Base-by-base conservation (phyloP, 2,797 vertebrate genomes). In the Austrolebias charrua region DNA sequence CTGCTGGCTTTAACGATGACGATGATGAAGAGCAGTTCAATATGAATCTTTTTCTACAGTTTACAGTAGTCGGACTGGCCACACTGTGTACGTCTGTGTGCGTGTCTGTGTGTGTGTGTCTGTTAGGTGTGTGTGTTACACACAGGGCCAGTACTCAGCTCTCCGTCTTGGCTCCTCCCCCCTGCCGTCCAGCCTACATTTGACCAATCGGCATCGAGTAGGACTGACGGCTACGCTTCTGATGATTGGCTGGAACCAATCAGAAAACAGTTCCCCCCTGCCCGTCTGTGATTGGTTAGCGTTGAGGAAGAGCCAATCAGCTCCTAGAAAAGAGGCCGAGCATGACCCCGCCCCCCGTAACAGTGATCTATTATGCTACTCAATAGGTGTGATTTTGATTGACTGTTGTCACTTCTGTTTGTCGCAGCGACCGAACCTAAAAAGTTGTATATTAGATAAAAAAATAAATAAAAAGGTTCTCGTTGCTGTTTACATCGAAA, bases 351-450 rank as follows among this genome's bases (percentile, higher is more conserved):
- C 54, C 43, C 80, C 74, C 73, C 84, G 86, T 92, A 81, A 91
- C 86, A 89, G 88, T 92, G 84, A 91, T 87, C 82, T 89, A 86
- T 86, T 92, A 90, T 90, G 86, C 86, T 92, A 91, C 88, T 91
- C 78, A 83, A 90, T 92, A 84, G 72, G 79, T 92, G 89, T 89
- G 88, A 90, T 92, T 89, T 90, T 88, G 86, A 91, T 90, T 90
- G 83, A 86, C 86, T 87, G 82, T 85, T 82, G 87, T 90, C 86
- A 80, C 72, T 91, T 86, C 81, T 83, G 85, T 86, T 76, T 83
- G 85, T 90, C 81, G 79, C 68, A 65, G 65, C 57, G 57, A 85
- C 87, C 65, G 78, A 82, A 82, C 78, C 72, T 73, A 58, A 84
- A 83, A 82, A 75, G 19, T 79, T 86, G 84, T 90, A 87, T 79